Evolutionary conservation across 2,797 vertebrate species (phyloP), one percentile per base, ranked within the genome.

Genomic region (Melanotaenia pygmaea): DNA sequence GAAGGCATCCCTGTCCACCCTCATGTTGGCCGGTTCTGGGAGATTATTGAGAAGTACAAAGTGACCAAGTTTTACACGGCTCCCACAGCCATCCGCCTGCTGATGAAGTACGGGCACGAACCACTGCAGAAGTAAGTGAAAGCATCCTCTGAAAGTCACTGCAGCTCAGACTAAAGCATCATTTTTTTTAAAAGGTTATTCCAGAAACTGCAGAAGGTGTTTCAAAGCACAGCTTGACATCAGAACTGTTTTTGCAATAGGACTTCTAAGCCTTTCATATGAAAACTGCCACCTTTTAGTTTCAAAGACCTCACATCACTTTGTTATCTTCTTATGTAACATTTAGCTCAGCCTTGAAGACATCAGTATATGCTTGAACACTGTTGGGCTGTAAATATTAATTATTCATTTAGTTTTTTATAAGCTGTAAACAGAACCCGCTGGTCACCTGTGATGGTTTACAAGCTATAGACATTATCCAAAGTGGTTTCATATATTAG

Each of bases 41-140:
- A 95, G 85, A 87, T 95, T 30, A 92, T 95, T 20, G 93, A 95
- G 72, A 95, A 95, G 75, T 93, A 95, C 70, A 91, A 89, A 79
- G 95, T 95, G 69, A 93, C 89, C 37, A 95, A 92, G 85, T 95
- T 95, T 78, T 95, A 95, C 91, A 95, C 94, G 0, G 95, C 95
- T 1, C 95, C 95, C 2, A 95, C 94, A 0, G 95, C 93, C 72
- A 94, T 95, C 70, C 91, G 95, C 56, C 88, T 95, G 80, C 88
- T 95, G 70, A 95, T 95, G 95, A 95, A 95, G 88, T 94, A 94
- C 5, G 94, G 94, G 13, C 84, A 9, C 0, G 93, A 95, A 13
- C 93, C 94, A 0, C 79, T 95, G 73, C 88, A 91, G 71, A 92
- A 91, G 95, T 95, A 71, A 88, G 92, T 72, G 26, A 5, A 20